These are phyloP conservation scores for Heterodera filipjevi DNA, from an alignment of 2,888 invertebrate genomes.

Conservation along the genomic window DNA sequence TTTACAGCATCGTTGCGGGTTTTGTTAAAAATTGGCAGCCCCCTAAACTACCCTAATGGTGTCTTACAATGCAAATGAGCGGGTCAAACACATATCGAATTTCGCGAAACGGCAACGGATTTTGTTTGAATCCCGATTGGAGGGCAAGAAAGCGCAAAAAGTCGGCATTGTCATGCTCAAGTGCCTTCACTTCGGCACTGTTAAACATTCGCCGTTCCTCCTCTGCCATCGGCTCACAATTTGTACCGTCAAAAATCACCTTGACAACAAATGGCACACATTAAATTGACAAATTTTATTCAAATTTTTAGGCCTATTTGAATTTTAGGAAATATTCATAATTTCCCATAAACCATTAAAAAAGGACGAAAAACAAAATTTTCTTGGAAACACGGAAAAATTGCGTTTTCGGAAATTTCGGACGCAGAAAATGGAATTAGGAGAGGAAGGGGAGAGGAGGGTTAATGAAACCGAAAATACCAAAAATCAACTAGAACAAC, in stretches of 20 bases:
- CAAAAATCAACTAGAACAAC: not conserved
- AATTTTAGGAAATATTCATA: too few relatives aligned
- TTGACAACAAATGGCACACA: slow-evolving; percentile 30
- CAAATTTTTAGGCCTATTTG: too few relatives aligned
- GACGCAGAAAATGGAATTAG: too few relatives aligned
- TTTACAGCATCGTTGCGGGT: too few relatives aligned
- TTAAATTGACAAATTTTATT: too few relatives aligned
- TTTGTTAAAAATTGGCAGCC: too few relatives aligned
- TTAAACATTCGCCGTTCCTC: slow-evolving; percentile 46
- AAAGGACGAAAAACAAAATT: too few relatives aligned
- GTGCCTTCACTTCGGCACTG: slow-evolving; percentile 37
- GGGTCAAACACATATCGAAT: slow-evolving; percentile 48
- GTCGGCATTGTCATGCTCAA: slow-evolving; percentile 46
- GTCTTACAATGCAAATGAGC: slow-evolving; percentile 3
- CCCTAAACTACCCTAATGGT: too few relatives aligned
- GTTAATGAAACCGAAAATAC: not conserved
- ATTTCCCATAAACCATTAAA: too few relatives aligned
- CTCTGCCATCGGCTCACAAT: slow-evolving; percentile 50
- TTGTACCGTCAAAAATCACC: slow-evolving; percentile 52
- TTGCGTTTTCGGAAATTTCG: too few relatives aligned
- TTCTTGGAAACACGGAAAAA: too few relatives aligned
- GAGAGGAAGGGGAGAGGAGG: too few relatives aligned
- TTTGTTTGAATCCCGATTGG: slow-evolving; percentile 42
- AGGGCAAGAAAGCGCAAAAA: slow-evolving; percentile 47
- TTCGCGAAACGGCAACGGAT: slow-evolving; percentile 45